Percentiles rank a stretch among this genome's conserved stretches.
These are phyloP conservation scores for Pyrrhia umbra DNA, from an alignment of 2,888 invertebrate genomes.

Conservation along the genomic window DNA sequence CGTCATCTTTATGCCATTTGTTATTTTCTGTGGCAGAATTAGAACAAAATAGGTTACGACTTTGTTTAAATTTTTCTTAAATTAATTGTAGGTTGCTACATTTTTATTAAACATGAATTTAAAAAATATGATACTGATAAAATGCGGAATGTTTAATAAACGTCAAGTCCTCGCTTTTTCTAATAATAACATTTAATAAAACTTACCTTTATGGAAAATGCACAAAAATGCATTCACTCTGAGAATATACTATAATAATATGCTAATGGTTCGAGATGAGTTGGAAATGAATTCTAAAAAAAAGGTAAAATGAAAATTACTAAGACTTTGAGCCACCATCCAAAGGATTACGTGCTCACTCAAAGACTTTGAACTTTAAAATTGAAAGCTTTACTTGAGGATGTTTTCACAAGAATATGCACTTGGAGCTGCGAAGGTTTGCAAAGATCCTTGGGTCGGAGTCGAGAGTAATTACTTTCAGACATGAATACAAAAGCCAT, in stretches of 20 bases:
- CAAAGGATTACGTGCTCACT: slow-evolving; percentile 27
- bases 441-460: slow-evolving; percentile 5
- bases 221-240: slow-evolving; percentile 24
- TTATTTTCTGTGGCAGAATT: no score
- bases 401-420: slow-evolving; percentile 39
- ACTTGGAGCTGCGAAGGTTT: slow-evolving; percentile 15
- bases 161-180: neutral
- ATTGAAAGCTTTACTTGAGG: slow-evolving; percentile 44
- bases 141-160: neutral
- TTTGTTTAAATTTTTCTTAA: no score
- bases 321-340: slow-evolving; percentile 24
- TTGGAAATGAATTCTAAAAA: slow-evolving; percentile 26
- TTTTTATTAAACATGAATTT: neutral
- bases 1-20: no score
- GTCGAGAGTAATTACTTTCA: slow-evolving; percentile 37
- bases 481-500: neutral
- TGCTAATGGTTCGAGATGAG: slow-evolving; percentile 40
- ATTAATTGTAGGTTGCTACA: no score
- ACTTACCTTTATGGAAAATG: slow-evolving; percentile 21
- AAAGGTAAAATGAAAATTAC: slow-evolving; percentile 21
- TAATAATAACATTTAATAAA: slow-evolving; percentile 2
- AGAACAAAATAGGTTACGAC: no score
- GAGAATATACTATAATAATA: slow-evolving; percentile 27
- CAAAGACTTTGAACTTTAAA: slow-evolving; percentile 52
- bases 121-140: neutral